These are phyloP conservation scores for Pristionchus arcanus DNA, from an alignment of 2,888 invertebrate species.

Conservation along the genomic window DNA sequence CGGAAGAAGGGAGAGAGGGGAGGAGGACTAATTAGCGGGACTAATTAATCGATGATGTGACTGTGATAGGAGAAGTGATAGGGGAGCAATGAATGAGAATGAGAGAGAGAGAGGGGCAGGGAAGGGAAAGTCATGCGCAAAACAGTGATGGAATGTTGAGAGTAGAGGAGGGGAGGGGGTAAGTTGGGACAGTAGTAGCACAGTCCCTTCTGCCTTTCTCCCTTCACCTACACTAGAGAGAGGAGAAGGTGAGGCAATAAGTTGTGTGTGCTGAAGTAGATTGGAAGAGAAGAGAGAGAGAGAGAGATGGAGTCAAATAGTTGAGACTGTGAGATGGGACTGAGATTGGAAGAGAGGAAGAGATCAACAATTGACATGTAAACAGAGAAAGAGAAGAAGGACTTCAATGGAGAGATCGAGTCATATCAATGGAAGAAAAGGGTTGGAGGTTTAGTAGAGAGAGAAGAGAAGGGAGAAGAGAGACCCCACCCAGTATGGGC, in stretches of 20 bases:
- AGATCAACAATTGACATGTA: slow-evolving; percentile 31
- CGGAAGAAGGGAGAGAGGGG: neutral
- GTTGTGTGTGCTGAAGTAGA: neutral
- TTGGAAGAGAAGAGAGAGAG: slow-evolving; percentile 5
- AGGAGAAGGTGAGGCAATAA: slow-evolving; percentile 23
- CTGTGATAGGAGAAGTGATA: slow-evolving; percentile 31
- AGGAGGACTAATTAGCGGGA: neutral
- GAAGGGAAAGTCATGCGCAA: slow-evolving; percentile 27
- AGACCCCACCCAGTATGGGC: slow-evolving; percentile 13
- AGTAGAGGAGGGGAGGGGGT: slow-evolving; percentile 29
- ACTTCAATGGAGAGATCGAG: neutral
- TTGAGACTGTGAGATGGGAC: neutral
- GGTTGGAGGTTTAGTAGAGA: neutral
- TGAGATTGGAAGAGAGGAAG: neutral
- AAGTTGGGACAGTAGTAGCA: slow-evolving; percentile 28
- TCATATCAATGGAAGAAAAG: slow-evolving; percentile 20
- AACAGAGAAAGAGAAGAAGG: slow-evolving; percentile 29
- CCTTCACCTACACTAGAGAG: slow-evolving; percentile 31
- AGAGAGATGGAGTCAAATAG: neutral
- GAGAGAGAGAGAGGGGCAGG: neutral
- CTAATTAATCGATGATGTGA: slow-evolving; percentile 23
- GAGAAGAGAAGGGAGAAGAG: neutral
- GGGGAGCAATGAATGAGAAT: slow-evolving; percentile 11
- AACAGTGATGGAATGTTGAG: slow-evolving; percentile 36
- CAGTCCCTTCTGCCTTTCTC: neutral